Evolutionary conservation across 1,140 invertebrate genomes (phyloP).

Genomic region (Steinernema khuongi): DNA sequence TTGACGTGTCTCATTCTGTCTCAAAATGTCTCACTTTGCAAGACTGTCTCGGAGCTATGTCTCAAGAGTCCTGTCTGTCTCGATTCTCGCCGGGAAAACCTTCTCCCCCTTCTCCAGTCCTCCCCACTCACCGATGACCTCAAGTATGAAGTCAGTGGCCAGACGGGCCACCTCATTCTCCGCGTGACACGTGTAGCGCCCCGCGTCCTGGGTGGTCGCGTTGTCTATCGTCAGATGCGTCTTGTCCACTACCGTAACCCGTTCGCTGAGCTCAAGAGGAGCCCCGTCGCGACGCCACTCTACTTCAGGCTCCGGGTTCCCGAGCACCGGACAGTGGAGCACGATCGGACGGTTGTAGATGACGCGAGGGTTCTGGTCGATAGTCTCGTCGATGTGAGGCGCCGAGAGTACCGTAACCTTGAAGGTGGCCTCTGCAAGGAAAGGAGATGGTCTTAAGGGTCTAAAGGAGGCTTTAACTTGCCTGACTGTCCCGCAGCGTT

Average conservation of each 20-base stretch:
- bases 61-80: too few species aligned
- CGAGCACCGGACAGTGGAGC: constrained; percentile 61
- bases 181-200: constrained; percentile 63
- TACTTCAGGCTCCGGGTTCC: constrained; percentile 60
- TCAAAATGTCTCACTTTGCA: too few species aligned
- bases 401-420: constrained; percentile 42
- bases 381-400: constrained; percentile 49
- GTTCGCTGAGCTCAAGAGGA: not conserved
- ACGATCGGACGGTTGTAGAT: constrained; percentile 56
- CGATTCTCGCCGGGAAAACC: too few species aligned
- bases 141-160: constrained; percentile 61
- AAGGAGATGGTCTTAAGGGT: constrained; percentile 7
- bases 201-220: constrained; percentile 58
- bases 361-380: constrained; percentile 54
- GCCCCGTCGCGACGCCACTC: constrained; percentile 30
- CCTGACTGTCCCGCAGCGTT: constrained; percentile 58
- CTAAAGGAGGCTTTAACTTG: constrained; percentile 1
- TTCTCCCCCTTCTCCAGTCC: too few species aligned
- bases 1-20: too few species aligned
- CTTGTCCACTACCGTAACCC: constrained; percentile 21
- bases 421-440: constrained; percentile 39
- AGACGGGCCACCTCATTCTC: constrained; percentile 63
- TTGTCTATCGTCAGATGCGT: constrained; percentile 23
- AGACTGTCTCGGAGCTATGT: too few species aligned
- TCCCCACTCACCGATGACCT: constrained; percentile 61